These are phyloP conservation scores for Achroia grisella DNA, from an alignment of 1,140 invertebrate species.

Conservation along the genomic window DNA sequence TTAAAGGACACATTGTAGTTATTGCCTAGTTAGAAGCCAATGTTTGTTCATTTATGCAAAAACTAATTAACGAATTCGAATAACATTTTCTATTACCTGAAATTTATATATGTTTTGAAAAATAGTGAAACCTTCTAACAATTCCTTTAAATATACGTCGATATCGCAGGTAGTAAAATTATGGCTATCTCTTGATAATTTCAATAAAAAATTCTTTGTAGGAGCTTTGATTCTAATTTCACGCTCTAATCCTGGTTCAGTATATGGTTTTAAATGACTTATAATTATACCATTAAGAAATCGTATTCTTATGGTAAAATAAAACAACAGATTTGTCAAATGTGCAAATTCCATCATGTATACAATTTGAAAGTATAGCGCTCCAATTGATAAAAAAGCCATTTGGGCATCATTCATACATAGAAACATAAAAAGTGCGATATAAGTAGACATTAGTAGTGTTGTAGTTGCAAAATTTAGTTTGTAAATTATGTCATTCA, in stretches of 20 bases:
- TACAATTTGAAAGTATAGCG: conserved; percentile 15
- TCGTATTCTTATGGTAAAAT: conserved; percentile 29
- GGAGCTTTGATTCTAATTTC: background rate
- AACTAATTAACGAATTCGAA: no score
- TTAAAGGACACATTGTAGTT: background rate
- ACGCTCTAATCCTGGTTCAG: background rate
- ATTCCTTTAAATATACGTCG: conserved; percentile 28
- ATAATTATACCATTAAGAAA: conserved; percentile 37
- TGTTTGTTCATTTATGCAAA: no score
- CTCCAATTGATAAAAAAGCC: conserved; percentile 3
- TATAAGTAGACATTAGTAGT: background rate
- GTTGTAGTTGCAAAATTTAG: conserved; percentile 19
- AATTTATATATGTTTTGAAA: conserved; percentile 25
- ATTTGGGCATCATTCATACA: background rate
- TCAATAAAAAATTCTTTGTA: background rate
- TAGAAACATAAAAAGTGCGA: background rate
- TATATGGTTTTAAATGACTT: conserved; percentile 18
- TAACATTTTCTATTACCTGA: no score
- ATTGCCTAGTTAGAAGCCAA: background rate
- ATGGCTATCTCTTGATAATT: conserved; percentile 8
- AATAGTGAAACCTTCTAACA: conserved; percentile 26
- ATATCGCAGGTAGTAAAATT: conserved; percentile 24
- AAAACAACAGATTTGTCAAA: conserved; percentile 30
- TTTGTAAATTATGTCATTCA: conserved; percentile 15
- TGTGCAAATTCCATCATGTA: conserved; percentile 27